phyloP scores from a whole-genome alignment of 2,113 vertebrate species.

The Eidolon helvum region DNA sequence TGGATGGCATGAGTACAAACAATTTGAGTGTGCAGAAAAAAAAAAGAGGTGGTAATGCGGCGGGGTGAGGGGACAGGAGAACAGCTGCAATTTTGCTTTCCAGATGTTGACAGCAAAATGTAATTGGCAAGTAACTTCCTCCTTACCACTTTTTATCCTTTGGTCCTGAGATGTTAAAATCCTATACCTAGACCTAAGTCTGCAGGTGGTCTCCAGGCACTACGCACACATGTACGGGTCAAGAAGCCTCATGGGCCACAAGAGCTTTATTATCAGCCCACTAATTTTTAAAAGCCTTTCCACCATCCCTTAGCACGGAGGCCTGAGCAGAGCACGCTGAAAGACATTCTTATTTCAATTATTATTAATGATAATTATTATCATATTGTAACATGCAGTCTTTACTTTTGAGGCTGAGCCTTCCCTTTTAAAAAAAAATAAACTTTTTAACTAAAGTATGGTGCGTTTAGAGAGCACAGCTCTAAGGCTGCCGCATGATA shows the following conservation, averaged over 20 bases:
- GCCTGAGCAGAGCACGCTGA: neutral
- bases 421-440: neutral
- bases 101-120: slow-evolving; percentile 74
- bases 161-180: slow-evolving; percentile 9
- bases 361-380: neutral
- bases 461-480: neutral
- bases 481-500: neutral
- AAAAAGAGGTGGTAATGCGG: slow-evolving; percentile 45
- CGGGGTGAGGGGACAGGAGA: slow-evolving; percentile 1
- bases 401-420: neutral
- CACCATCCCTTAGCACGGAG: neutral
- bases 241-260: neutral
- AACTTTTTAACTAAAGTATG: slow-evolving; percentile 32
- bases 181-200: neutral
- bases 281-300: slow-evolving; percentile 61
- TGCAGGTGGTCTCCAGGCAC: neutral
- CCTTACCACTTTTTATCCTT: slow-evolving; percentile 5
- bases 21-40: slow-evolving; percentile 47
- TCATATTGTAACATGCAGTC: neutral
- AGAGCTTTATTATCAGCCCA: slow-evolving; percentile 29
- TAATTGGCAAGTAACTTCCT: slow-evolving; percentile 50
- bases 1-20: slow-evolving; percentile 60
- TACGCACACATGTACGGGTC: neutral
- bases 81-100: slow-evolving; percentile 70
- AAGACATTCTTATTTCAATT: slow-evolving; percentile 16